Evolutionary conservation across 2,113 vertebrate species (phyloP), one percentile per base, ranked within the genome.

Genomic region (Bubo bubo): DNA sequence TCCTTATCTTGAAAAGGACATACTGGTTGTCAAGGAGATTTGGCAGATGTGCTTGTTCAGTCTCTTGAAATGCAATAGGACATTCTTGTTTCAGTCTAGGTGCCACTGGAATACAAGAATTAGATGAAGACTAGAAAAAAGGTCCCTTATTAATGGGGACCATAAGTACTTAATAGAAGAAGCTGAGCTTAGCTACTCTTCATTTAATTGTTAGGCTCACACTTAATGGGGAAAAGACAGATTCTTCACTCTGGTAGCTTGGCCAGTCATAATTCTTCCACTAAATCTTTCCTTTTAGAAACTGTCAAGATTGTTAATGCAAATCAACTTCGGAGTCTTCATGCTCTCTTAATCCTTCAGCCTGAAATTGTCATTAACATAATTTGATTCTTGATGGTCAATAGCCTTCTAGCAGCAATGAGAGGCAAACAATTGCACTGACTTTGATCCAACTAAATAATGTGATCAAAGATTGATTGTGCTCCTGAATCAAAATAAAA

Each of bases 21-120:
- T 73, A 73, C 74, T 94, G 58, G 94, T 96, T 95, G 95, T 68
- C 96, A 94, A 92, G 96, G 93, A 96, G 93, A 95, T 92, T 92
- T 94, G 93, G 95, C 95, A 96, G 95, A 95, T 96, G 95, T 93
- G 83, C 86, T 84, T 55, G 75, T 60, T 92, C 94, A 88, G 62
- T 86, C 91, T 86, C 86, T 41, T 71, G 83, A 93, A 91, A 94
- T 66, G 91, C 75, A 91, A 53, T 11, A 80, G 88, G 88, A 92
- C 83, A 66, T 26, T 71, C 55, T 72, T 15, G 4, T 86, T 92
- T 73, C 63, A 59, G 59, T 73, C 41, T 73, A 52, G 76, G 67
- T 94, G 75, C 68, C 63, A 55, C 72, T 74, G 76, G 67, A 95
- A 86, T n/a, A 77, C 47, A 35, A 79, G 47, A 93, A 87, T 2